Evolutionary conservation across 2,113 vertebrate species (phyloP).

Genomic region (Parus major): DNA sequence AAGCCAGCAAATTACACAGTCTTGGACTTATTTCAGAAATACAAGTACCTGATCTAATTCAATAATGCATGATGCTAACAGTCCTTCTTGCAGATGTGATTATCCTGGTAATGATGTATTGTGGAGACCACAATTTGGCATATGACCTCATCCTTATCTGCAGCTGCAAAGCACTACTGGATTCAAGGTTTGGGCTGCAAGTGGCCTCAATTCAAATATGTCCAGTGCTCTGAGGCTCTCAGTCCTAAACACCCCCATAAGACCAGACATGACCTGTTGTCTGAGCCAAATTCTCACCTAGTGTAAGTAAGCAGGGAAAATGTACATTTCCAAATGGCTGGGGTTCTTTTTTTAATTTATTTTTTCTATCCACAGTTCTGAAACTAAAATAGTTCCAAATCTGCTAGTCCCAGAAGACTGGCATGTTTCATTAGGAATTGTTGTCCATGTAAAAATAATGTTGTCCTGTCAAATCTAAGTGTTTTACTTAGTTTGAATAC

Average conservation of each 20-base stretch:
- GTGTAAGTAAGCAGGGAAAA: constrained; percentile 1
- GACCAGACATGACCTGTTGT: constrained; percentile 3
- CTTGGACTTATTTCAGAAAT: constrained; percentile 59
- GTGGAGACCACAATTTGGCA: background rate
- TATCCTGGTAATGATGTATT: constrained; percentile 45
- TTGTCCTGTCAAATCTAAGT: background rate
- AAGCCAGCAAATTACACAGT: constrained; percentile 33
- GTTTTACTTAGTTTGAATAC: background rate
- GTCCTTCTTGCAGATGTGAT: constrained; percentile 55
- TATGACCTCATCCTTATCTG: constrained; percentile 64
- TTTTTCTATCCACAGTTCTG: background rate
- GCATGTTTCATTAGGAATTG: background rate
- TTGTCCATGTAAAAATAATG: background rate
- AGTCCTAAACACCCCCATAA: background rate
- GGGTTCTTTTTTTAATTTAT: background rate
- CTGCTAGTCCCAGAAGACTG: background rate
- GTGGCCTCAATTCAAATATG: constrained; percentile 27
- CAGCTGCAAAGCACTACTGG: constrained; percentile 55
- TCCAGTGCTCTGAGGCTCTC: background rate
- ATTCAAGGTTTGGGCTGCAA: background rate
- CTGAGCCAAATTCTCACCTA: constrained; percentile 45
- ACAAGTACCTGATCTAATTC: constrained; percentile 62
- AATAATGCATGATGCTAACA: constrained; percentile 51
- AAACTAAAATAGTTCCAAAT: background rate
- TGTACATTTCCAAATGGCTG: background rate